phyloP scores from a whole-genome alignment of 2,797 vertebrate genomes.

The Thamnophis elegans region DNA sequence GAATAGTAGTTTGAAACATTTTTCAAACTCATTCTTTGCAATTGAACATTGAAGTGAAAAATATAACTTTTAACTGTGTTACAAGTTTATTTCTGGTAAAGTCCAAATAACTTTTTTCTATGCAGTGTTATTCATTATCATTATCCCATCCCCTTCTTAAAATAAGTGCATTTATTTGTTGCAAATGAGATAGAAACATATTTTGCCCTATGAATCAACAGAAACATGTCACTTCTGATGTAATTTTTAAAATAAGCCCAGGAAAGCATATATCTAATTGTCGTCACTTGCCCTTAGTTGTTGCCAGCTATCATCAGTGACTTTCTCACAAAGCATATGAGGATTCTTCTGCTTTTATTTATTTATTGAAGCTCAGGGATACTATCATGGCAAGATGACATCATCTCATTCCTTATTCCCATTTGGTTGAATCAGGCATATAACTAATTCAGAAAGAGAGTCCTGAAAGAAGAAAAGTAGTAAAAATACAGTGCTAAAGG shows the following conservation, averaged over 20 bases:
- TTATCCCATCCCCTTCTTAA: background rate
- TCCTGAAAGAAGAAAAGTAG: background rate
- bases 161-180: background rate
- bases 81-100: background rate
- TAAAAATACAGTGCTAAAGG: background rate
- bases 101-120: background rate
- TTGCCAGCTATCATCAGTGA: background rate
- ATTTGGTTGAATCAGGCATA: background rate
- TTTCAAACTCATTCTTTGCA: background rate
- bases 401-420: background rate
- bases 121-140: background rate
- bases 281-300: background rate
- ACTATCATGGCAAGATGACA: background rate
- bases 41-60: background rate
- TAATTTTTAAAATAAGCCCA: background rate
- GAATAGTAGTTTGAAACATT: background rate
- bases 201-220: background rate
- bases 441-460: background rate
- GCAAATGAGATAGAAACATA: background rate
- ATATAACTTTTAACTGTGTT: background rate
- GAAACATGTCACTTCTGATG: background rate
- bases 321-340: background rate
- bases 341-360: background rate
- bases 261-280: background rate
- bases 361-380: background rate